These are phyloP conservation scores for Monochamus saltuarius DNA, from an alignment of 1,140 invertebrate species.

Conservation along the genomic window DNA sequence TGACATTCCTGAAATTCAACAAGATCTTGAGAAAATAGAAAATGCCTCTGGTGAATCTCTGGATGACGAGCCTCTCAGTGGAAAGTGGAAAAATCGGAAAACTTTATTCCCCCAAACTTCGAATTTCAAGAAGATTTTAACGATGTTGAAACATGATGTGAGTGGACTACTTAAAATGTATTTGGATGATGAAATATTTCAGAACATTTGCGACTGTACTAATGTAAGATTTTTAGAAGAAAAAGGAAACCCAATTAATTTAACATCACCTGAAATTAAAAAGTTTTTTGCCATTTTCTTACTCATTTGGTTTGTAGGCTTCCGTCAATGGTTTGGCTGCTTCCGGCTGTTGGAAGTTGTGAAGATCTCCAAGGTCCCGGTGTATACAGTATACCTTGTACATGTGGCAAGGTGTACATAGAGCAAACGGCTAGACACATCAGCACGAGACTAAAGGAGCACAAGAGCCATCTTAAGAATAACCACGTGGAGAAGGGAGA, in stretches of 20 bases:
- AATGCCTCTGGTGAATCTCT: slow-evolving; percentile 5
- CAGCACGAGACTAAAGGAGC: no score
- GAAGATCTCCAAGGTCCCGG: slow-evolving; percentile 28
- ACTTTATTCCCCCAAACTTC: slow-evolving; percentile 14
- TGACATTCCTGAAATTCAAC: no score
- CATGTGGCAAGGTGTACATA: no score
- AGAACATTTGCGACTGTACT: slow-evolving; percentile 27
- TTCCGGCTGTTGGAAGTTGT: no score
- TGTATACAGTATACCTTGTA: no score
- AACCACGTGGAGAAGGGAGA: no score
- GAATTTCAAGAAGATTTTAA: slow-evolving; percentile 3
- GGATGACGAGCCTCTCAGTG: slow-evolving; percentile 11
- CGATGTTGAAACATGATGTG: slow-evolving; percentile 13
- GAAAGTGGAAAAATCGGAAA: slow-evolving; percentile 11
- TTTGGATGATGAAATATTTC: slow-evolving; percentile 18
- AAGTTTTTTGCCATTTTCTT: slow-evolving; percentile 25
- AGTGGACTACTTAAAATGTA: slow-evolving; percentile 22
- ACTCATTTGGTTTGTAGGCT: no score
- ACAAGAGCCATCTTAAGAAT: no score
- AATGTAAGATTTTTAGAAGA: slow-evolving; percentile 25
- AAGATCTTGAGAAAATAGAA: background rate
- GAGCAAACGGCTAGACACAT: no score
- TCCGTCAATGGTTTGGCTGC: no score
- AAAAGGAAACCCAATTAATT: slow-evolving; percentile 24
- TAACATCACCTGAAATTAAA: slow-evolving; percentile 22